These are phyloP conservation scores for Apeltes quadracus DNA, from an alignment of 2,113 vertebrate genomes.

Conservation along the genomic window DNA sequence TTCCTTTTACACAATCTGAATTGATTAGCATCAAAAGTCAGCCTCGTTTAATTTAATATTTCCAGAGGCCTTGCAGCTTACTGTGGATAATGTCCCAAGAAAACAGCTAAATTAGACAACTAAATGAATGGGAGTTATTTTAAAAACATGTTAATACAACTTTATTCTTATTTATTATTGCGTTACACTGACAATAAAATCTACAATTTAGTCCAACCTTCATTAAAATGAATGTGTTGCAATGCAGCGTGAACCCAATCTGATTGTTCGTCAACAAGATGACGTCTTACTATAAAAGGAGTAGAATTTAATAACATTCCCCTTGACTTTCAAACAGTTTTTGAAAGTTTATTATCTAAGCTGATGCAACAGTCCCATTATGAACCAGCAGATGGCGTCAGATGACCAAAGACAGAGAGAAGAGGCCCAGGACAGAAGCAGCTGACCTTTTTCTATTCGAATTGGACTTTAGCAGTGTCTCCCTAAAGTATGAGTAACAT, in stretches of 20 bases:
- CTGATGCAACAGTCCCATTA: not conserved
- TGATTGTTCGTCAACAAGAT: not conserved
- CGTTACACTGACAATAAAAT: no score
- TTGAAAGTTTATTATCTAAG: not conserved
- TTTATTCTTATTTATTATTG: no score
- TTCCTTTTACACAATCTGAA: not conserved
- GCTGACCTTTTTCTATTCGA: conserved; percentile 20
- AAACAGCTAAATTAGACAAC: no score
- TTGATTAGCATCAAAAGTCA: not conserved
- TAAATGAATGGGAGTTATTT: no score
- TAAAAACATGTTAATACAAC: no score
- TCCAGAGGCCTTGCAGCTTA: not conserved
- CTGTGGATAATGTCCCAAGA: not conserved
- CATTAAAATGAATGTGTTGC: no score
- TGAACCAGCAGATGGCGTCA: conserved; percentile 51
- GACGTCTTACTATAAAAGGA: not conserved
- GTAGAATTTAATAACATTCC: not conserved
- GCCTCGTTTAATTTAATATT: not conserved
- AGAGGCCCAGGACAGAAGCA: conserved; percentile 8
- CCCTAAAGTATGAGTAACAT: not conserved
- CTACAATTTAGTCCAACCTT: no score
- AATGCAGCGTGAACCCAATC: not conserved
- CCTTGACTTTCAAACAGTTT: not conserved
- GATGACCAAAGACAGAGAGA: not conserved
- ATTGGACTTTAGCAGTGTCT: conserved; percentile 4